Evolutionary conservation across 2,113 vertebrate species (phyloP).

Genomic region (Cyphomyrus plagiostoma): DNA sequence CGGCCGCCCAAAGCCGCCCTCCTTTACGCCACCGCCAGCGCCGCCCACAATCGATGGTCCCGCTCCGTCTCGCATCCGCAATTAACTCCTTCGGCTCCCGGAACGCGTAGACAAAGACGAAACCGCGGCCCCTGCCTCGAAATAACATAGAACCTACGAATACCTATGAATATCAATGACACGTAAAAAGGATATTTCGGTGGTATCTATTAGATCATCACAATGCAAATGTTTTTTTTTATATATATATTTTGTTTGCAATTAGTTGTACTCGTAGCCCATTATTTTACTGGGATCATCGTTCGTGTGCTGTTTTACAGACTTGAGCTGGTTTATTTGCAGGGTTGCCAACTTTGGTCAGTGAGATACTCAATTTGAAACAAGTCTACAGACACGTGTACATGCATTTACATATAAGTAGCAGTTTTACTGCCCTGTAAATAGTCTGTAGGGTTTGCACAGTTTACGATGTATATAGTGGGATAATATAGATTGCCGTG

Average conservation of each 20-base stretch:
- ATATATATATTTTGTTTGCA: neutral
- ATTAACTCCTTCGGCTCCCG: neutral
- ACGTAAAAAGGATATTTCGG: neutral
- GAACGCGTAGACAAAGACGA: neutral
- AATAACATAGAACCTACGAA: neutral
- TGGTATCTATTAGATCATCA: neutral
- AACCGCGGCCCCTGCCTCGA: neutral
- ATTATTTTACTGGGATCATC: neutral
- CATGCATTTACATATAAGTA: neutral
- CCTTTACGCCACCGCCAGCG: neutral
- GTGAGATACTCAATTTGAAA: neutral
- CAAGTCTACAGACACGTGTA: neutral
- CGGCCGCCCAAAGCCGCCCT: neutral
- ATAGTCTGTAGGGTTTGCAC: neutral
- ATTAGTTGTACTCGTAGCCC: neutral
- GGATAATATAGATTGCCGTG: neutral
- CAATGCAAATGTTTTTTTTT: neutral
- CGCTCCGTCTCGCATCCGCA: neutral
- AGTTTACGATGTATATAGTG: neutral
- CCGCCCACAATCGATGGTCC: slow-evolving; percentile 7
- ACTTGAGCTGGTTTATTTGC: neutral
- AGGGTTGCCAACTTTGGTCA: neutral
- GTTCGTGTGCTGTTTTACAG: neutral
- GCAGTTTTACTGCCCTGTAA: neutral
- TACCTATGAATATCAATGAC: neutral